phyloP scores from a whole-genome alignment of 2,888 invertebrate species.

The Agonum fuliginosum region DNA sequence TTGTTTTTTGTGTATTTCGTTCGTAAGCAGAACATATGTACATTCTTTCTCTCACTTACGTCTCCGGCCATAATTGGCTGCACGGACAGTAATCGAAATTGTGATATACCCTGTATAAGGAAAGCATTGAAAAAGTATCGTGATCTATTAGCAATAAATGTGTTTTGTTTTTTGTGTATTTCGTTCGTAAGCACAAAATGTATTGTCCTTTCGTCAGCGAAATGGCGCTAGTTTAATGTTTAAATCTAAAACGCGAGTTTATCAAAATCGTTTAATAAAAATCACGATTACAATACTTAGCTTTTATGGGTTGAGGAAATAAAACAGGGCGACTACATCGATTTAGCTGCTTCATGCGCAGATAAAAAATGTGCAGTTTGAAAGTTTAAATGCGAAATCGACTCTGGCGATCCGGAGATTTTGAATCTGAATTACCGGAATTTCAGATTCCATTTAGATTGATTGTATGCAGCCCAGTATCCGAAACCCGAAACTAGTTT shows the following conservation, averaged over 20 bases:
- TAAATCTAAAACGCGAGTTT: background rate
- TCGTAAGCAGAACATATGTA: too few relatives aligned
- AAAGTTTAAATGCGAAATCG: slow-evolving; percentile 30
- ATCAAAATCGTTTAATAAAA: slow-evolving; percentile 14
- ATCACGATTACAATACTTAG: slow-evolving; percentile 12
- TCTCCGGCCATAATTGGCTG: too few relatives aligned
- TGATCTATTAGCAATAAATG: too few relatives aligned
- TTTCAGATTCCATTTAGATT: slow-evolving; percentile 38
- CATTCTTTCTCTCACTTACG: too few relatives aligned
- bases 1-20: too few relatives aligned
- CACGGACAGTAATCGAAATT: too few relatives aligned
- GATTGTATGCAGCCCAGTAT: slow-evolving; percentile 15
- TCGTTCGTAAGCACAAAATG: too few relatives aligned
- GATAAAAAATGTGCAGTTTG: slow-evolving; percentile 33
- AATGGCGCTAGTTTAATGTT: too few relatives aligned
- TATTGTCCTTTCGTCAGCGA: too few relatives aligned
- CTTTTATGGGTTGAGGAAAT: slow-evolving; percentile 21
- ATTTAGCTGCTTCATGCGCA: slow-evolving; percentile 23
- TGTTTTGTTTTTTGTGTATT: too few relatives aligned
- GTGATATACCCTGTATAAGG: too few relatives aligned
- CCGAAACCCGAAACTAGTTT: slow-evolving; percentile 20
- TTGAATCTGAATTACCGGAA: slow-evolving; percentile 24
- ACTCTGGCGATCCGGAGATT: background rate
- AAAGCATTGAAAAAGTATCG: too few relatives aligned
- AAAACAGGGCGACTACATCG: slow-evolving; percentile 12